Percentiles rank a stretch among this genome's conserved stretches.
Evolutionary conservation across 2,888 invertebrate species (phyloP).

Genomic region (Crossocerus cetratus): DNA sequence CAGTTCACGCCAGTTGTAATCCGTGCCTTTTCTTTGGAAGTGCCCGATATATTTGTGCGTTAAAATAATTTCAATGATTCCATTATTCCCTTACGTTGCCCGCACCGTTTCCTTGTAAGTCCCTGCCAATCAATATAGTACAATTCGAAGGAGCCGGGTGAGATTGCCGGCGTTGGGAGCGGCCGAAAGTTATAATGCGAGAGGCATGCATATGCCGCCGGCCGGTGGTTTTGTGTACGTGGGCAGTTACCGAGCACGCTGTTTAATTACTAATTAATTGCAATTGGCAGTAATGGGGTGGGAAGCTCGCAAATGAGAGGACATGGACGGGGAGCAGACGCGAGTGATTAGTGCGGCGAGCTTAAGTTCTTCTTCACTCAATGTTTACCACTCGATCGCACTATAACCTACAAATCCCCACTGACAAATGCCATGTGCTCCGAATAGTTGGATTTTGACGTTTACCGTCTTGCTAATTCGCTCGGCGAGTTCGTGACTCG

Average conservation of each 20-base stretch:
- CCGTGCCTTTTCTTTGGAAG: slow-evolving; percentile 45
- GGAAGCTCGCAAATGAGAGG: too few relatives aligned
- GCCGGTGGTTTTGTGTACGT: slow-evolving; percentile 71
- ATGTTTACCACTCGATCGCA: too few relatives aligned
- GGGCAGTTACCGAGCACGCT: slow-evolving; percentile 50
- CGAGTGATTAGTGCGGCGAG: too few relatives aligned
- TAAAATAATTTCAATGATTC: slow-evolving; percentile 48
- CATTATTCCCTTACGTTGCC: slow-evolving; percentile 44
- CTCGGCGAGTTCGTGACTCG: background rate
- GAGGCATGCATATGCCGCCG: slow-evolving; percentile 57
- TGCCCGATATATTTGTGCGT: slow-evolving; percentile 34
- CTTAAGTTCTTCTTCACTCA: too few relatives aligned
- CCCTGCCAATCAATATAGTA: background rate
- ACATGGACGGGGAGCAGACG: too few relatives aligned
- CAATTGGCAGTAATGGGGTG: too few relatives aligned
- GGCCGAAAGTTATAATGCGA: slow-evolving; percentile 18
- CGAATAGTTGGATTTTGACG: background rate
- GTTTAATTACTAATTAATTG: too few relatives aligned
- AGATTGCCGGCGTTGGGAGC: slow-evolving; percentile 3
- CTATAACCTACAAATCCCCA: slow-evolving; percentile 19
- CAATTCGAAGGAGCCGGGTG: slow-evolving; percentile 9
- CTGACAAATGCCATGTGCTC: slow-evolving; percentile 35
- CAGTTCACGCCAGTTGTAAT: slow-evolving; percentile 12
- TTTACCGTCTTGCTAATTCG: background rate
- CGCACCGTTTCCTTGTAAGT: slow-evolving; percentile 37